These are phyloP conservation scores for Lepilemur septentrionalis DNA, from an alignment of 2,797 vertebrate genomes.

Conservation along the genomic window DNA sequence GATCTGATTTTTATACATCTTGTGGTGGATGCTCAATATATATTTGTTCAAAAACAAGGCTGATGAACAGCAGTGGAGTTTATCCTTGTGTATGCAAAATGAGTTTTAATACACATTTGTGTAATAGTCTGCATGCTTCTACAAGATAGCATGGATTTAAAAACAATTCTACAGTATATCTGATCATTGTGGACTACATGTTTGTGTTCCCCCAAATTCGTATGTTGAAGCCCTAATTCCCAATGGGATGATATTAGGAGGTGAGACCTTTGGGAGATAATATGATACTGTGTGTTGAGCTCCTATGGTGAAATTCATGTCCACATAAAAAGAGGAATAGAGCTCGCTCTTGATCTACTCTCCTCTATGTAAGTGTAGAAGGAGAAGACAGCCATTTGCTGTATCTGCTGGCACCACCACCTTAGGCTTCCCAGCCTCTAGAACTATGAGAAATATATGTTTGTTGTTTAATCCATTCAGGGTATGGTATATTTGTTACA, in stretches of 20 bases:
- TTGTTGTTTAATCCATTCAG: neutral
- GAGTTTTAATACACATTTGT: neutral
- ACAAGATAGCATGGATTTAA: neutral
- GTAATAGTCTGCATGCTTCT: neutral
- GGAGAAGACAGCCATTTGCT: neutral
- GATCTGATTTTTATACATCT: neutral
- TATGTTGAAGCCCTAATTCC: neutral
- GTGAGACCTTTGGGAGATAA: neutral
- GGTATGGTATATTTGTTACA: neutral
- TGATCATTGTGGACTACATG: neutral
- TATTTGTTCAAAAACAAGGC: neutral
- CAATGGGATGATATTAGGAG: neutral
- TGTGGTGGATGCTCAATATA: neutral
- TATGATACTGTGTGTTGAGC: neutral
- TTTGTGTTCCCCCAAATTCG: neutral
- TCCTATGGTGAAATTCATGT: neutral
- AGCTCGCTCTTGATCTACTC: neutral
- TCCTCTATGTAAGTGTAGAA: neutral
- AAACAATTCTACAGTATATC: neutral
- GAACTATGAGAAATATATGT: neutral
- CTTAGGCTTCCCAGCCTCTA: neutral
- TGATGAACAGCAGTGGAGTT: neutral
- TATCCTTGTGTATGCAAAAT: conserved; percentile 10
- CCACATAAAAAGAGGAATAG: too few relatives aligned
- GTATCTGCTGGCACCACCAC: neutral